phyloP scores from a whole-genome alignment of 2,113 vertebrate genomes.

The Mesoclemmys tuberculata region DNA sequence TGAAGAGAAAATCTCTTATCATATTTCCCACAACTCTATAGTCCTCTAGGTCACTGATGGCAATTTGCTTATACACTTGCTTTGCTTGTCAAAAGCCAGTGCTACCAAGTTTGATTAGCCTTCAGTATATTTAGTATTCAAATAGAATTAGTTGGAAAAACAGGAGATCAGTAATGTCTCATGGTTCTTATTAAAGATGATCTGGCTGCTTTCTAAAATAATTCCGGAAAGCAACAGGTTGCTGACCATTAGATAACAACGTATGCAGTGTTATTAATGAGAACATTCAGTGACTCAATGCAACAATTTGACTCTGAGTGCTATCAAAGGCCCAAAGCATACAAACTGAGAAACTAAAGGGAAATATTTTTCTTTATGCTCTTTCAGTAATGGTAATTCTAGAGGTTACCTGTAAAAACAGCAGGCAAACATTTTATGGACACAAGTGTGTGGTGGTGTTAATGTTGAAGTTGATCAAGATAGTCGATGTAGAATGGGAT shows the following conservation, averaged over 20 bases:
- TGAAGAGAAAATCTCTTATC: rapidly evolving
- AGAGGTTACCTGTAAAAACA: background rate
- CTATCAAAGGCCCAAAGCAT: background rate
- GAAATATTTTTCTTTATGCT: background rate
- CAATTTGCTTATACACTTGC: background rate
- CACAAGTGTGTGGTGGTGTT: background rate
- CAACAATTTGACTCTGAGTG: background rate
- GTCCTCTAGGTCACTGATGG: background rate
- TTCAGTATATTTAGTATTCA: background rate
- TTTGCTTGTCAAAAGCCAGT: background rate
- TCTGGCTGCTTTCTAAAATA: background rate
- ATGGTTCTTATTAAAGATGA: background rate
- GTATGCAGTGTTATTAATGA: background rate
- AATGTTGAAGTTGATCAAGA: background rate
- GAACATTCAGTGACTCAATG: background rate
- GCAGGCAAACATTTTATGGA: background rate
- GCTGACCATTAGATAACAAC: background rate
- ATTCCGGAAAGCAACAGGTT: background rate
- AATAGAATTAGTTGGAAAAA: background rate
- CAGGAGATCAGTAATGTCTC: background rate
- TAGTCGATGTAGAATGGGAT: background rate
- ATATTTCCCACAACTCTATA: background rate
- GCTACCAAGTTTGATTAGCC: background rate
- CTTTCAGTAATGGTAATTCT: background rate
- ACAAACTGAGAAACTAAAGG: background rate